Evolutionary conservation across 2,797 vertebrate species (phyloP).

Genomic region (Gymnopithys bicolor): DNA sequence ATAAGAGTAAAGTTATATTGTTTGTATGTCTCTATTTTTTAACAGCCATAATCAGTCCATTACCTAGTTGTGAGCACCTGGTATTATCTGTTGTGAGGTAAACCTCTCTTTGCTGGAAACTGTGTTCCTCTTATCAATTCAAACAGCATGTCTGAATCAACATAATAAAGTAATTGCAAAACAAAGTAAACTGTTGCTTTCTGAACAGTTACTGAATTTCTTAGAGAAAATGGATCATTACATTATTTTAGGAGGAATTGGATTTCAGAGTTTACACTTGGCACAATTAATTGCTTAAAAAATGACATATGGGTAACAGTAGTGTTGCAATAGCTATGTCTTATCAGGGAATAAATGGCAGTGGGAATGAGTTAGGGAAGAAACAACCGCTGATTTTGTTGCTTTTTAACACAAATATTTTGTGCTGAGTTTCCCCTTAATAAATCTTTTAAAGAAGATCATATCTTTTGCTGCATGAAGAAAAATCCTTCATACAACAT

Average conservation of each 20-base stretch:
- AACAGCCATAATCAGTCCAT: conserved; percentile 81
- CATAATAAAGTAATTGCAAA: conserved; percentile 49
- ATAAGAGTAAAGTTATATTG: neutral
- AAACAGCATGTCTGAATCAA: conserved; percentile 77
- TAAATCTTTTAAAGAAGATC: neutral
- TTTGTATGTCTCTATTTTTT: neutral
- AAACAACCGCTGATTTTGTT: neutral
- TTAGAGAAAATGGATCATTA: neutral
- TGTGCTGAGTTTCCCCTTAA: neutral
- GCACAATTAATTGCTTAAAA: neutral
- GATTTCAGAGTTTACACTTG: neutral
- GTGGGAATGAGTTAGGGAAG: neutral
- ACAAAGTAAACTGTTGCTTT: neutral
- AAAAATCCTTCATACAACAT: neutral
- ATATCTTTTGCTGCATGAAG: neutral
- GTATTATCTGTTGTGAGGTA: conserved; percentile 74
- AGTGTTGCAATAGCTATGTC: neutral
- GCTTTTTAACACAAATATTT: neutral
- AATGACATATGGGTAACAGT: neutral
- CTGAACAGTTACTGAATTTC: neutral
- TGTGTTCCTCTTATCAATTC: conserved; percentile 78
- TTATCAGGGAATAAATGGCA: neutral
- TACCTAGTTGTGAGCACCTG: conserved; percentile 78
- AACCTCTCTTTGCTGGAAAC: conserved; percentile 84
- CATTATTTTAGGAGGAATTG: neutral